Conservation (phyloP, 2,113 vertebrate genomes). For the Lasiurus cinereus region DNA sequence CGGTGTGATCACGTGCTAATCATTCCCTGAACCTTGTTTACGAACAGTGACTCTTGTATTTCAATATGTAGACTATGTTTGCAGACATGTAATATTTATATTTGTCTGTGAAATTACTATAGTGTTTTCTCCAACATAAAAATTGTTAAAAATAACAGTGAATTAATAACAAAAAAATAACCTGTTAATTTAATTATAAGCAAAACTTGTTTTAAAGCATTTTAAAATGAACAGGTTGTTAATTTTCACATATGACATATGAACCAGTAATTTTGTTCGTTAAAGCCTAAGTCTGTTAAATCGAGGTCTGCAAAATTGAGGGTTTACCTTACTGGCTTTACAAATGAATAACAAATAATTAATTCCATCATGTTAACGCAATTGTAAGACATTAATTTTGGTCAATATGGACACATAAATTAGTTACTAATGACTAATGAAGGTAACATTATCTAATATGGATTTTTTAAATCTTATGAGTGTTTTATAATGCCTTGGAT, state of each 20-base stretch:
- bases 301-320: background rate
- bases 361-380: background rate
- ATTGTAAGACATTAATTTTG: background rate
- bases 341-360: background rate
- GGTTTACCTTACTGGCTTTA: background rate
- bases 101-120: background rate
- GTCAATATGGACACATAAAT: background rate
- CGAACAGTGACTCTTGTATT: background rate
- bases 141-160: background rate
- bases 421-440: background rate
- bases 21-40: background rate
- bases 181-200: background rate
- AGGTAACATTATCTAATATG: background rate
- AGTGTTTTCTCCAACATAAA: background rate
- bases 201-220: background rate
- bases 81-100: background rate
- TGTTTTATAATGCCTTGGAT: background rate
- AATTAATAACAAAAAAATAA: background rate
- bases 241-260: background rate
- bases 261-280: background rate
- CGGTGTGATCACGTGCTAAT: background rate
- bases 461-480: constrained; percentile 3
- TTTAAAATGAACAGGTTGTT: background rate
- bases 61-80: background rate
- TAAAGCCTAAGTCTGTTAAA: background rate